These are phyloP conservation scores for Macrotus californicus DNA, from an alignment of 2,113 vertebrate species.

Conservation along the genomic window DNA sequence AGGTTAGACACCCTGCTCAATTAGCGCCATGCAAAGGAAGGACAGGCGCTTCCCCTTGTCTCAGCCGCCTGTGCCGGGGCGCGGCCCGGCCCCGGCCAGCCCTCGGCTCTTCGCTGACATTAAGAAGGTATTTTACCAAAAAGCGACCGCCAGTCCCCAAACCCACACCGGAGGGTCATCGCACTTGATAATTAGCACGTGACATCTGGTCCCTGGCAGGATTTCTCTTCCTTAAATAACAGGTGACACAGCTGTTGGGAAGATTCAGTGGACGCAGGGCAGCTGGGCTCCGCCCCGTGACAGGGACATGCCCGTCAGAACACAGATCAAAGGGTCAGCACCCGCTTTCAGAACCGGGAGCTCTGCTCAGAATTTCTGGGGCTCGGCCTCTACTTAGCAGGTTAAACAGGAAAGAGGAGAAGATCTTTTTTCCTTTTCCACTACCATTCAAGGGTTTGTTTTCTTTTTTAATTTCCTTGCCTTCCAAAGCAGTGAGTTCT, in stretches of 20 bases:
- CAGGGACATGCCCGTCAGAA: not conserved
- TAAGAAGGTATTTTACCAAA: not conserved
- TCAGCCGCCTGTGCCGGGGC: too few relatives aligned
- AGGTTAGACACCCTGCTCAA: too few relatives aligned
- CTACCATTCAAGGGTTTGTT: not conserved
- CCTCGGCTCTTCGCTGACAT: too few relatives aligned
- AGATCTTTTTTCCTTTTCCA: not conserved
- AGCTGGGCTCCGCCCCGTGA: not conserved
- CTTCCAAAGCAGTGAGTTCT: not conserved
- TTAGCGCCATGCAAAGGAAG: too few relatives aligned
- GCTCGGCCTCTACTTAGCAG: not conserved
- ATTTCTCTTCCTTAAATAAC: constrained; percentile 22
- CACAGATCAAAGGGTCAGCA: too few relatives aligned
- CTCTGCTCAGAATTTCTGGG: not conserved
- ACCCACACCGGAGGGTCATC: not conserved
- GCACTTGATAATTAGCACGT: not conserved
- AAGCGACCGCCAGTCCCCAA: not conserved
- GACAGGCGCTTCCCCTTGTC: too few relatives aligned
- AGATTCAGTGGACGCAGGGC: not conserved
- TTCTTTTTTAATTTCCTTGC: not conserved
- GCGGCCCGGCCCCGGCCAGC: too few relatives aligned
- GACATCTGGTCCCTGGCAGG: not conserved
- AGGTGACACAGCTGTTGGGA: not conserved
- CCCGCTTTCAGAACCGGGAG: too few relatives aligned
- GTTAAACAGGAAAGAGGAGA: not conserved